Evolutionary conservation across 2,113 vertebrate species (phyloP).

Genomic region (Melospiza melodia): DNA sequence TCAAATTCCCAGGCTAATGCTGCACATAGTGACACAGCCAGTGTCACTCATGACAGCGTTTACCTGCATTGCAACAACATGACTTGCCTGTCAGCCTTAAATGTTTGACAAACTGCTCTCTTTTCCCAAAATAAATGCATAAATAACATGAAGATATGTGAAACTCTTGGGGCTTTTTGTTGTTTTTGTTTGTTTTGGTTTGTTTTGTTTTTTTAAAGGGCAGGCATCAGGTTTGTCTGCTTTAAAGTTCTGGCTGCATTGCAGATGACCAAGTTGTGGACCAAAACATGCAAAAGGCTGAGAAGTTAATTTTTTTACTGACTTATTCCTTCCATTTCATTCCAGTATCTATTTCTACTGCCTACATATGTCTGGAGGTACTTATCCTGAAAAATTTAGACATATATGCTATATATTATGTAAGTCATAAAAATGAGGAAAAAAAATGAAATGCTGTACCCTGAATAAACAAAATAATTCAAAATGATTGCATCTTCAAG

Average conservation of each 20-base stretch:
- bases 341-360: background rate
- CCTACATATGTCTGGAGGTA: background rate
- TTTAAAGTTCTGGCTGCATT: background rate
- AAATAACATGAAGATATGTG: background rate
- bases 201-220: background rate
- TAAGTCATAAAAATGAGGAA: background rate
- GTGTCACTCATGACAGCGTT: slow-evolving; percentile 56
- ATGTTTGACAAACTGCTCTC: slow-evolving; percentile 56
- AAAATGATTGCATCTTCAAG: background rate
- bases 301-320: background rate
- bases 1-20: slow-evolving; percentile 65
- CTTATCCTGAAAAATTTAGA: background rate
- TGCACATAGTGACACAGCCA: slow-evolving; percentile 50
- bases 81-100: slow-evolving; percentile 58
- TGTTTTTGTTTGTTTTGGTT: background rate
- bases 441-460: background rate
- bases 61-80: slow-evolving; percentile 61
- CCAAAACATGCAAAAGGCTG: background rate
- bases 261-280: background rate
- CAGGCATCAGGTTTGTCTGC: background rate
- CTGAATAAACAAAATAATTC: background rate
- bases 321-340: background rate
- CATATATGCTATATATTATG: background rate
- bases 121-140: slow-evolving; percentile 21
- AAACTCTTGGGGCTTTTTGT: background rate